Percentiles rank a stretch among this genome's conserved stretches.
phyloP scores from a whole-genome alignment of 2,888 invertebrate genomes.

The Drosophila gaucha region DNA sequence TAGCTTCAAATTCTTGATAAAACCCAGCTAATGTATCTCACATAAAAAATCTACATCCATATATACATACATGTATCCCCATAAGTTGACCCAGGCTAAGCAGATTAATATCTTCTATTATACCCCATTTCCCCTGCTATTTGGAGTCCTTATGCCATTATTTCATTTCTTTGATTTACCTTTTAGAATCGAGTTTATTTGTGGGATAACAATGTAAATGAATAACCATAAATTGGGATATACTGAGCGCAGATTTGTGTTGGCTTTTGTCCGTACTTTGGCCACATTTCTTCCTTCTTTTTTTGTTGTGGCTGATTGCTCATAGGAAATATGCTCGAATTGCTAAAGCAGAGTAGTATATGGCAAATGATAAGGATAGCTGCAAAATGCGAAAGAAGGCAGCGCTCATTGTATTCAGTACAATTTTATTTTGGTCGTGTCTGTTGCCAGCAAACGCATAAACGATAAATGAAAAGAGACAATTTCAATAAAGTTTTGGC shows the following conservation, averaged over 20 bases:
- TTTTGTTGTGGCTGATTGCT: too few species aligned
- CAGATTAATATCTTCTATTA: not conserved
- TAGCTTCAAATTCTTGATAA: too few species aligned
- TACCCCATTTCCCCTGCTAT: not conserved
- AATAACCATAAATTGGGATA: constrained; percentile 54
- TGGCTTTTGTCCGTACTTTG: constrained; percentile 15
- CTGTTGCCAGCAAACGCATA: constrained; percentile 57
- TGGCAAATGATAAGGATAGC: constrained; percentile 41
- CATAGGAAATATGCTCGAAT: constrained; percentile 12
- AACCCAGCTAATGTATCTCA: too few species aligned
- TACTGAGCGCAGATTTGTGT: constrained; percentile 52
- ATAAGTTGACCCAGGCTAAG: not conserved
- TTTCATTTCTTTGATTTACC: constrained; percentile 5
- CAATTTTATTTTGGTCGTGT: constrained; percentile 16
- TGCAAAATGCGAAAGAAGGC: not conserved
- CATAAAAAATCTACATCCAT: too few species aligned
- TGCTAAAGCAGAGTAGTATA: too few species aligned
- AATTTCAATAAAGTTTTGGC: constrained; percentile 74
- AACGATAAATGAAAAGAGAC: constrained; percentile 74
- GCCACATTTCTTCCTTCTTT: too few species aligned
- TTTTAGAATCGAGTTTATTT: constrained; percentile 22
- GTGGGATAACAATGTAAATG: constrained; percentile 43
- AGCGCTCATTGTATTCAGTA: constrained; percentile 1
- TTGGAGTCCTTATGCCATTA: too few species aligned
- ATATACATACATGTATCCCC: too few species aligned